phyloP scores from a whole-genome alignment of 1,140 invertebrate species.

The Drosophila pallidifrons region DNA sequence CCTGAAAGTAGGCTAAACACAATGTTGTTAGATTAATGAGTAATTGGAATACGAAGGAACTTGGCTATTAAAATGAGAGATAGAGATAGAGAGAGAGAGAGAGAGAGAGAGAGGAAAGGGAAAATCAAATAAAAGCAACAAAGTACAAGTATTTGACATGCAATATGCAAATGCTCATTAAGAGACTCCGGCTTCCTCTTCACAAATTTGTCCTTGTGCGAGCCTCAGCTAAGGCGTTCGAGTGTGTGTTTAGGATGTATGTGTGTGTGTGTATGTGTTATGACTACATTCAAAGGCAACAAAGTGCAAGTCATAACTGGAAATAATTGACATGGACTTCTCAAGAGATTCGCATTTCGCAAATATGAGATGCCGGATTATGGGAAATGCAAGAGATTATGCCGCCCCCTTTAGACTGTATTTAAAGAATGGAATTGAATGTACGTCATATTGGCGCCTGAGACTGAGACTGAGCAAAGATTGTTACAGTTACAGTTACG shows the following conservation, averaged over 20 bases:
- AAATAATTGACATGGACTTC: slow-evolving; percentile 64
- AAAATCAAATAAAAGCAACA: slow-evolving; percentile 15
- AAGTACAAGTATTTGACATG: slow-evolving; percentile 15
- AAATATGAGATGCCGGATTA: background rate
- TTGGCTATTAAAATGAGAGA: background rate
- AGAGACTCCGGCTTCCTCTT: background rate
- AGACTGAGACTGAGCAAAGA: slow-evolving; percentile 64
- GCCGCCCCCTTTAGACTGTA: background rate
- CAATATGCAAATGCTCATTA: slow-evolving; percentile 22
- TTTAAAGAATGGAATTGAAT: background rate
- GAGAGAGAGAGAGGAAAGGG: background rate
- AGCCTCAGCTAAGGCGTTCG: background rate
- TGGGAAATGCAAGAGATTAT: background rate
- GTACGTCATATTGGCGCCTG: slow-evolving; percentile 16
- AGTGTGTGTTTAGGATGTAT: background rate
- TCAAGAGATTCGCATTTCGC: background rate
- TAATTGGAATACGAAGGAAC: slow-evolving; percentile 7
- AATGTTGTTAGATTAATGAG: background rate
- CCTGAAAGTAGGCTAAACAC: background rate
- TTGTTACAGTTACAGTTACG: slow-evolving; percentile 32
- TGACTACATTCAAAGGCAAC: slow-evolving; percentile 50
- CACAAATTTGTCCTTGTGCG: slow-evolving; percentile 1
- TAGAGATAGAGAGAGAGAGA: no score
- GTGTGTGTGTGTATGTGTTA: slow-evolving; percentile 13
- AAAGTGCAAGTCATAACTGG: slow-evolving; percentile 55